phyloP scores from a whole-genome alignment of 2,113 vertebrate species.

The Saguinus imperator region DNA sequence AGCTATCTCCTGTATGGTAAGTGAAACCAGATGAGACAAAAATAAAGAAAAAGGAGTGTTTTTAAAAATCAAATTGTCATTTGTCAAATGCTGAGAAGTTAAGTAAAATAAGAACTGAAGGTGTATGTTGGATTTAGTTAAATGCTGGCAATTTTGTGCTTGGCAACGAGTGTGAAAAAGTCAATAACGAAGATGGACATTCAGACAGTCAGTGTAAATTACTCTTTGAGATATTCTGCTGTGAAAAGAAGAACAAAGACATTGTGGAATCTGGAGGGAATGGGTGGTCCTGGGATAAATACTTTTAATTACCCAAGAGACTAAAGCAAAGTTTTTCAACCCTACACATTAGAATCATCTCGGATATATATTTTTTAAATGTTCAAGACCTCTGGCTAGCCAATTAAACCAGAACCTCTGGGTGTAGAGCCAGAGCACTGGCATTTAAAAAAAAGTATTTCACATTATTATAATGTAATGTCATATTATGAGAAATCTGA shows the following conservation, averaged over 20 bases:
- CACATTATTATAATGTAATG: rapidly evolving
- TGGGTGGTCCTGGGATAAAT: background rate
- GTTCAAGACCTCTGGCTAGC: background rate
- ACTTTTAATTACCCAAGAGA: background rate
- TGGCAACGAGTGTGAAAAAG: background rate
- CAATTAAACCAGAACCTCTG: background rate
- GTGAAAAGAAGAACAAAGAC: background rate
- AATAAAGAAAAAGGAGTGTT: background rate
- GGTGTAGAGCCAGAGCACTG: rapidly evolving
- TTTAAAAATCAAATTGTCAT: background rate
- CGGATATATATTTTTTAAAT: background rate
- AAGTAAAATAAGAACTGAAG: background rate
- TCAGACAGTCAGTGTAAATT: background rate
- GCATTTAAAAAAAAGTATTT: background rate
- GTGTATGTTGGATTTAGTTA: background rate
- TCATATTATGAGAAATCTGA: background rate
- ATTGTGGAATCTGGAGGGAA: background rate
- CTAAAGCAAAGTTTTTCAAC: background rate
- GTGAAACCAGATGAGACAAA: background rate
- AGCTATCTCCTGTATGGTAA: background rate
- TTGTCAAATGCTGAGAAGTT: background rate
- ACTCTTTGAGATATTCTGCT: background rate
- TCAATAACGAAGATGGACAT: background rate
- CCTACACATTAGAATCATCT: background rate
- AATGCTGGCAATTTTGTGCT: background rate